phyloP scores from a whole-genome alignment of 2,888 invertebrate species.

The Troides helena region DNA sequence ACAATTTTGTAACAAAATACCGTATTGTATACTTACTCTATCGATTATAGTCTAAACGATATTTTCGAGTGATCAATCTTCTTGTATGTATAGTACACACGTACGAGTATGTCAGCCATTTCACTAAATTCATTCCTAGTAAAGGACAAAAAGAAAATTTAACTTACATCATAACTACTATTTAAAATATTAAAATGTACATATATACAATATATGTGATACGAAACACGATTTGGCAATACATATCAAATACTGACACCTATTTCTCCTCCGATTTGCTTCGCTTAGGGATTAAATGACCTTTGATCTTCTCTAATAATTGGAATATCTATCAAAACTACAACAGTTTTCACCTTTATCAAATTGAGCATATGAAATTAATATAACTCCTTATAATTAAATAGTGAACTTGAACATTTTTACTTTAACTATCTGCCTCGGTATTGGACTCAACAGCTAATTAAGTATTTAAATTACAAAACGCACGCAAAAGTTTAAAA shows the following conservation, averaged over 20 bases:
- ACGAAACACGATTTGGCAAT: neutral
- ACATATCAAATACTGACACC: neutral
- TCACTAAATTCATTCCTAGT: too few species aligned
- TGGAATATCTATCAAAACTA: constrained; percentile 9
- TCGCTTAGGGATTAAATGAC: constrained; percentile 8
- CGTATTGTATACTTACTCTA: too few species aligned
- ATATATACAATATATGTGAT: neutral
- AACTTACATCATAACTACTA: neutral
- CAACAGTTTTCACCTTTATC: constrained; percentile 2
- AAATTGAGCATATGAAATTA: constrained; percentile 32
- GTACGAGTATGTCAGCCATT: too few species aligned
- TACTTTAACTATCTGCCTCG: neutral
- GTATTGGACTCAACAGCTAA: neutral
- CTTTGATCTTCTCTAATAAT: constrained; percentile 9
- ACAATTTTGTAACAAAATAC: too few species aligned
- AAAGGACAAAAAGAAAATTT: too few species aligned
- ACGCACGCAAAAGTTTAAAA: constrained; percentile 7
- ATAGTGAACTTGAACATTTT: neutral
- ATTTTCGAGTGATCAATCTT: too few species aligned
- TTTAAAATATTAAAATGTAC: neutral
- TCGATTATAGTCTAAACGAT: too few species aligned
- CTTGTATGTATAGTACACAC: too few species aligned
- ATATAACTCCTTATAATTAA: constrained; percentile 26
- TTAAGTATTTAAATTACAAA: constrained; percentile 14
- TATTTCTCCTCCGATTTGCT: neutral